Evolutionary conservation across 2,113 vertebrate genomes (phyloP).

Genomic region (Axis porcinus): DNA sequence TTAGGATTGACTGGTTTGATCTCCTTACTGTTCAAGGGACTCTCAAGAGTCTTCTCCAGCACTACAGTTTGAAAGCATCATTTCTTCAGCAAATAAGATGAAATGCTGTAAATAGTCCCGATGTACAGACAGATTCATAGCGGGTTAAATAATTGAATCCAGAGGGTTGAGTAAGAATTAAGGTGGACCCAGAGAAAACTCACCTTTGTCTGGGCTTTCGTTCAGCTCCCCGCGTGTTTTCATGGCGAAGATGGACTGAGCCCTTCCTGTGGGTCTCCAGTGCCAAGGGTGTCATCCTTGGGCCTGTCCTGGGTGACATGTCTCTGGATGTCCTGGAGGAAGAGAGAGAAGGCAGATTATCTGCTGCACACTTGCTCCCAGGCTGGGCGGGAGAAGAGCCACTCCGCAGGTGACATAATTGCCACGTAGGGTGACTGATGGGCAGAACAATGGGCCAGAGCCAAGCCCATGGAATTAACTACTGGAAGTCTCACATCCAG

Average conservation of each 20-base stretch:
- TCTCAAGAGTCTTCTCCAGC: background rate
- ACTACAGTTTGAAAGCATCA: background rate
- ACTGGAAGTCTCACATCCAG: background rate
- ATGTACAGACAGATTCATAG: background rate
- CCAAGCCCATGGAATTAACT: background rate
- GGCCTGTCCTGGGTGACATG: background rate
- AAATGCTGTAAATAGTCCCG: background rate
- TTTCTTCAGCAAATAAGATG: background rate
- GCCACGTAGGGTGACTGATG: rapidly evolving
- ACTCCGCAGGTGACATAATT: background rate
- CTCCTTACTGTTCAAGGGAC: background rate
- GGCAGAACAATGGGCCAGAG: background rate
- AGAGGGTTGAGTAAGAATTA: background rate
- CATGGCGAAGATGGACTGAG: background rate
- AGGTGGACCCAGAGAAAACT: background rate
- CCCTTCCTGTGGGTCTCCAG: background rate
- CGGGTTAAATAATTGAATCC: background rate
- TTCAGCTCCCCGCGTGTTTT: background rate
- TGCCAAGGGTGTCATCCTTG: background rate
- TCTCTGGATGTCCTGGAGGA: background rate
- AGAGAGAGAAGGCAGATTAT: background rate
- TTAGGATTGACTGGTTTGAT: background rate
- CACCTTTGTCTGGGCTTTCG: background rate
- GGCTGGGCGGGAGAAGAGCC: background rate
- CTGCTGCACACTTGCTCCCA: background rate